phyloP scores from a whole-genome alignment of 1,140 invertebrate genomes.

The Hyles euphorbiae region DNA sequence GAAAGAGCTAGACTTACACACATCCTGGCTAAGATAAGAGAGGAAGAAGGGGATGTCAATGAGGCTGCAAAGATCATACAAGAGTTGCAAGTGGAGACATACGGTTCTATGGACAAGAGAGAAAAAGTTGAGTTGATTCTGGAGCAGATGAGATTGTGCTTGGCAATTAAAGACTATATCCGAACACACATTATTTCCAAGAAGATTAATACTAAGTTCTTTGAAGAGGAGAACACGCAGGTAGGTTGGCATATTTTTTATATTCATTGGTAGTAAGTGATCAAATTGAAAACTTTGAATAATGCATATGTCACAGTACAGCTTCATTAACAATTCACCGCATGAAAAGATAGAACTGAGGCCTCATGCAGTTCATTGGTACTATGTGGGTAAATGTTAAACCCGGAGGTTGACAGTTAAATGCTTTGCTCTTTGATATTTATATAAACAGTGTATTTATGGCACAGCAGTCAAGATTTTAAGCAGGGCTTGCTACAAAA shows the following conservation, averaged over 20 bases:
- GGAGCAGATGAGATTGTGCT: conserved; percentile 98
- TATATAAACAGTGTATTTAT: too few relatives aligned
- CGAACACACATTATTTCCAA: conserved; percentile 99
- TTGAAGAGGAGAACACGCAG: conserved; percentile 93
- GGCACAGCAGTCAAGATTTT: too few relatives aligned
- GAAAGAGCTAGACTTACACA: conserved; percentile 97
- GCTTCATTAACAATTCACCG: too few relatives aligned
- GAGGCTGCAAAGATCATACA: conserved; percentile 96
- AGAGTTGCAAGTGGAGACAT: conserved; percentile 99
- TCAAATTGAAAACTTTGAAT: too few relatives aligned
- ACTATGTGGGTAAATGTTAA: too few relatives aligned
- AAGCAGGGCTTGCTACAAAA: too few relatives aligned
- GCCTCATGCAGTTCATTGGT: too few relatives aligned
- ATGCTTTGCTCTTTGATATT: too few relatives aligned
- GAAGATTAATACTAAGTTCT: conserved; percentile 98
- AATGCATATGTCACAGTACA: too few relatives aligned
- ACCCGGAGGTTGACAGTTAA: too few relatives aligned
- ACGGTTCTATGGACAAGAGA: conserved; percentile 98
- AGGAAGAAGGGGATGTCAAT: conserved; percentile 92
- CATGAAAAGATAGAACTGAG: too few relatives aligned
- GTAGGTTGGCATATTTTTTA: conserved; percentile 44
- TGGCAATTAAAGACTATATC: conserved; percentile 97
- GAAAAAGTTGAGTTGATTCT: conserved; percentile 99
- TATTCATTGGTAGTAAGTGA: neutral
- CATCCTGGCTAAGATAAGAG: conserved; percentile 94